Evolutionary conservation across 2,888 invertebrate species (phyloP).

Genomic region (Pseudanteris insignis): DNA sequence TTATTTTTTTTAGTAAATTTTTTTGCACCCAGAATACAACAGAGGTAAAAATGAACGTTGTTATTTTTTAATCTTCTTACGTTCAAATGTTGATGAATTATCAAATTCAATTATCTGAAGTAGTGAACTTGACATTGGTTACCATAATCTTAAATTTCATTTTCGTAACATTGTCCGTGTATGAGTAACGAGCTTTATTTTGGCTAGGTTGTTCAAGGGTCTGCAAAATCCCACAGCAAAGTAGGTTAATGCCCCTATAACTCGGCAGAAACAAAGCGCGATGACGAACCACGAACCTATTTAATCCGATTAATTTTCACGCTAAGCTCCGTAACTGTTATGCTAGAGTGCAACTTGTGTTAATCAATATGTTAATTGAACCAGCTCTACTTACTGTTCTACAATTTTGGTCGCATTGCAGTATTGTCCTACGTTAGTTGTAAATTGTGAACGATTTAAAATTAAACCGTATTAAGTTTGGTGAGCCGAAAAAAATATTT

Average conservation of each 20-base stretch:
- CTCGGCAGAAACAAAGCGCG: slow-evolving; percentile 42
- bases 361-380: slow-evolving; percentile 42
- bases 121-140: slow-evolving; percentile 27
- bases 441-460: no score
- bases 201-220: slow-evolving; percentile 28
- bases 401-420: no score
- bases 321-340: slow-evolving; percentile 8
- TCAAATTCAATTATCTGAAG: slow-evolving; percentile 14
- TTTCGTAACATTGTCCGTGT: slow-evolving; percentile 22
- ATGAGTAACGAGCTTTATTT: slow-evolving; percentile 32
- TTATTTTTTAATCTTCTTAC: slow-evolving; percentile 14
- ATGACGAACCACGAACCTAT: slow-evolving; percentile 33
- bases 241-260: slow-evolving; percentile 46
- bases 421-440: no score
- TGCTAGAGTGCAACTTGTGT: slow-evolving; percentile 24
- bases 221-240: slow-evolving; percentile 48
- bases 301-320: slow-evolving; percentile 35
- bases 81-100: background rate
- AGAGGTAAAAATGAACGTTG: background rate
- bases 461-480: no score
- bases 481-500: no score
- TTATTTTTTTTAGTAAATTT: background rate
- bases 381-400: no score
- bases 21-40: background rate
- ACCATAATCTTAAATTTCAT: slow-evolving; percentile 36